phyloP scores from a whole-genome alignment of 2,888 invertebrate species.

The Punctoribates punctum region DNA sequence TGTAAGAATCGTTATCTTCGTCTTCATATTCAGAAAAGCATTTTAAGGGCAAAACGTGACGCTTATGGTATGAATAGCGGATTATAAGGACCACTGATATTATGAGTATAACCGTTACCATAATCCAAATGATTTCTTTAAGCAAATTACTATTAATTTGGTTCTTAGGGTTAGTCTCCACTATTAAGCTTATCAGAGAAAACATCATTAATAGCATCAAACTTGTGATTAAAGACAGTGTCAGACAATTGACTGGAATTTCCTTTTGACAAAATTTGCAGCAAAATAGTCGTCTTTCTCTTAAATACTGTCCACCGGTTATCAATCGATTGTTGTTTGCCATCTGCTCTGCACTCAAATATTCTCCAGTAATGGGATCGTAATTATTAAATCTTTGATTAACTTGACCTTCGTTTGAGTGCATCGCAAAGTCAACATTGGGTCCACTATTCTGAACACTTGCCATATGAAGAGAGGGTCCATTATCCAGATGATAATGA shows the following conservation, averaged over 20 bases:
- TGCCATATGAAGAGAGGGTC: neutral
- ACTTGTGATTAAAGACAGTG: conserved; percentile 37
- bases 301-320: conserved; percentile 1
- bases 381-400: neutral
- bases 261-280: conserved; percentile 37
- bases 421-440: neutral
- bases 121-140: conserved; percentile 36
- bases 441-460: neutral
- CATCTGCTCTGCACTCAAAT: neutral
- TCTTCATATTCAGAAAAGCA: neutral
- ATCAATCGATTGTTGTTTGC: neutral
- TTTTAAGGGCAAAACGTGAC: neutral
- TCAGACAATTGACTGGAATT: conserved; percentile 40
- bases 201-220: conserved; percentile 40
- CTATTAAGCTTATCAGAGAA: conserved; percentile 2
- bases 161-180: conserved; percentile 19
- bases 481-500: conserved; percentile 31
- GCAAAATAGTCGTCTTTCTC: conserved; percentile 39
- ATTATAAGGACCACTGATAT: neutral
- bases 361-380: conserved; percentile 40
- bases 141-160: conserved; percentile 27
- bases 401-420: neutral
- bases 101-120: neutral
- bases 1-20: neutral
- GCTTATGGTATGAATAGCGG: neutral